Percentiles rank a stretch among this genome's conserved stretches.
Conservation (phyloP, 2,113 vertebrate species). For the Ascaphus truei region DNA sequence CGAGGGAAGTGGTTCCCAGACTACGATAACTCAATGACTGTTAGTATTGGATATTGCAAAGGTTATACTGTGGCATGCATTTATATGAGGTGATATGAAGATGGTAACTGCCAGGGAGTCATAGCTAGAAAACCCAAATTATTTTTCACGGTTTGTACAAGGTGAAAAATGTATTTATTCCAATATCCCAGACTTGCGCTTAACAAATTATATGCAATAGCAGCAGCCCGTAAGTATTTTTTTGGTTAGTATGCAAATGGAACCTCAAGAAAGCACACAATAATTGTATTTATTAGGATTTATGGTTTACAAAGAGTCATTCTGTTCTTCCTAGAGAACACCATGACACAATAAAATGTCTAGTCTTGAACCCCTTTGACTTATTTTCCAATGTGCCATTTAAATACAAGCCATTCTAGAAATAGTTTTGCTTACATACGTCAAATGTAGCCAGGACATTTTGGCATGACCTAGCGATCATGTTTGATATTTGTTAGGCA, state of each 20-base stretch:
- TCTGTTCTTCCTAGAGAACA: conserved; percentile 22
- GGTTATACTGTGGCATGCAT: conserved; percentile 9
- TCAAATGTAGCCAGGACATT: conserved; percentile 50
- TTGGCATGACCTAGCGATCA: conserved; percentile 44
- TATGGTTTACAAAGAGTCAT: conserved; percentile 32
- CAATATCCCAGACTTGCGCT: conserved; percentile 34
- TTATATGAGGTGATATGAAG: conserved; percentile 3
- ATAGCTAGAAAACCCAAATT: conserved; percentile 31
- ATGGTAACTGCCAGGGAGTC: conserved; percentile 12
- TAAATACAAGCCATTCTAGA: conserved; percentile 55
- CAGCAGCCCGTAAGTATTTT: conserved; percentile 26
- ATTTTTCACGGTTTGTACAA: conserved; percentile 35
- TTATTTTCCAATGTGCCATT: conserved; percentile 47
- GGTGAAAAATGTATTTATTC: conserved; percentile 31
- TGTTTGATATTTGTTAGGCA: conserved; percentile 31
- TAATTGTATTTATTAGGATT: conserved; percentile 49
- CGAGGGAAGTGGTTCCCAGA: neutral
- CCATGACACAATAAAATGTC: conserved; percentile 31
- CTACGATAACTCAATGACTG: neutral
- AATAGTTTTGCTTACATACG: conserved; percentile 48
- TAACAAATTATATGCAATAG: conserved; percentile 34
- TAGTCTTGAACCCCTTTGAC: conserved; percentile 35
- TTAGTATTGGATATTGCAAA: neutral
- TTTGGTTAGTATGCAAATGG: conserved; percentile 43
- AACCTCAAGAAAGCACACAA: conserved; percentile 39